Percentiles rank a stretch among this genome's conserved stretches.
phyloP scores from a whole-genome alignment of 92 coral and sea anemone genomes.

The Bergia sp. region DNA sequence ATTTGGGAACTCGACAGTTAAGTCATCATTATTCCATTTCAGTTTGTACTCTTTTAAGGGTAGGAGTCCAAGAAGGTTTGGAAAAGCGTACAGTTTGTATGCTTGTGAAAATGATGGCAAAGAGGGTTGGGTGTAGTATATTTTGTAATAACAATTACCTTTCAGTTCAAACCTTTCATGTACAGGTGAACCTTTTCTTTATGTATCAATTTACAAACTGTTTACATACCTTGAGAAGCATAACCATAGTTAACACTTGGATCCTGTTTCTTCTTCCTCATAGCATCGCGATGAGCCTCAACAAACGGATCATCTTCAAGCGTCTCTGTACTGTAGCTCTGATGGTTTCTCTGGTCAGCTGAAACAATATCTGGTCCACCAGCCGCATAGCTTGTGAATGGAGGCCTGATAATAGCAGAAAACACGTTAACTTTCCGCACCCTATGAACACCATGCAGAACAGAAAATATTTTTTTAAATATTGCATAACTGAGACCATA shows the following conservation, averaged over 20 bases:
- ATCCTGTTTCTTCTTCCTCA: constrained; percentile 69
- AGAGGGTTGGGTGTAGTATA: too few species aligned
- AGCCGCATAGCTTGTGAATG: constrained; percentile 65
- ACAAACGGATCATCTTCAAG: constrained; percentile 98
- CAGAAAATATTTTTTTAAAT: not conserved
- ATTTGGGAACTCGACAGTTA: too few species aligned
- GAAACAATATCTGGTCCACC: constrained; percentile 65
- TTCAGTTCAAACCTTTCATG: not conserved
- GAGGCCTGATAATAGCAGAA: constrained; percentile 4
- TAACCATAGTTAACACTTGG: constrained; percentile 78
- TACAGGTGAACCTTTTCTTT: too few species aligned
- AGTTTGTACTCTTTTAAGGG: too few species aligned
- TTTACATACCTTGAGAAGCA: constrained; percentile 74
- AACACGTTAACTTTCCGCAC: too few species aligned
- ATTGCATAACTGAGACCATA: not conserved
- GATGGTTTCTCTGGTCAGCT: constrained; percentile 56
- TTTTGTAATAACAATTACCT: too few species aligned
- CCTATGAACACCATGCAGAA: not conserved
- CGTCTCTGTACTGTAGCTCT: constrained; percentile 81
- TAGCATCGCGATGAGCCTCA: constrained; percentile 79
- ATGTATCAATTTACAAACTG: too few species aligned
- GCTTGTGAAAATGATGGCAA: too few species aligned
- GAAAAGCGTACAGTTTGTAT: too few species aligned
- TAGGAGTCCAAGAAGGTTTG: too few species aligned
- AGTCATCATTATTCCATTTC: too few species aligned